Base-by-base conservation (phyloP, 2,113 vertebrate genomes). In the Colistium nudipinnis region DNA sequence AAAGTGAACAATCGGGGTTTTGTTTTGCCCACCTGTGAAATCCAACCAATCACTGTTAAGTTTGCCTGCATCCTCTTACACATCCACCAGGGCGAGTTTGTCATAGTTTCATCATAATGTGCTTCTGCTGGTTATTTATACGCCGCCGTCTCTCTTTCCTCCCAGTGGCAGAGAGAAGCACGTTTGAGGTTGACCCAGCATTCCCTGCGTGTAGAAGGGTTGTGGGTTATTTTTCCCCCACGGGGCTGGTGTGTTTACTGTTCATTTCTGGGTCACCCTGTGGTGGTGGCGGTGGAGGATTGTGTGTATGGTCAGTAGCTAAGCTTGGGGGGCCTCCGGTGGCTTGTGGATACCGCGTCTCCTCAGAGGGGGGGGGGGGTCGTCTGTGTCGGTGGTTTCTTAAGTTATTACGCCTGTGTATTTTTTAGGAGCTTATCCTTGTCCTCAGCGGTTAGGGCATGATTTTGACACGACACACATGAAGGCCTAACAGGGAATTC, bases 241-340 rank as follows among this genome's bases (percentile, higher is more conserved):
- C 61, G 57, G 45, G n/a, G n/a, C n/a, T 51, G 55, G 49, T 70
- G 52, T 85, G 61, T 81, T 86, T 80, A 71, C 69, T 78, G 41
- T 83, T 80, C 70, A 76, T 81, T 81, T 47, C 69, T 64, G 62
- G 70, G 71, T 85, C 71, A 57, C 41, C 70, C 28, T 85, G 83
- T 43, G 76, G 84, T 74, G 49, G 66, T 13, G 76, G 84, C 73
- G 49, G 66, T 13, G n/a, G 62, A 67, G 62, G 63, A 57, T 83
- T 71, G 72, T 85, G 71, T 80, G 41, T 71, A 76, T 59, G 80
- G 82, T 82, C 68, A 78, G 63, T 64, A 59, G 67, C 59, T 78
- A 81, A 76, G 63, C 70, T 69, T 27, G 39, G 31, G 72, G 66
- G 17, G 43, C 57, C 71, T 64, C 74, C 25, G 5, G 16, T 28